These are phyloP conservation scores for Allolobophora icterica DNA, from an alignment of 2,888 invertebrate species.

Conservation along the genomic window DNA sequence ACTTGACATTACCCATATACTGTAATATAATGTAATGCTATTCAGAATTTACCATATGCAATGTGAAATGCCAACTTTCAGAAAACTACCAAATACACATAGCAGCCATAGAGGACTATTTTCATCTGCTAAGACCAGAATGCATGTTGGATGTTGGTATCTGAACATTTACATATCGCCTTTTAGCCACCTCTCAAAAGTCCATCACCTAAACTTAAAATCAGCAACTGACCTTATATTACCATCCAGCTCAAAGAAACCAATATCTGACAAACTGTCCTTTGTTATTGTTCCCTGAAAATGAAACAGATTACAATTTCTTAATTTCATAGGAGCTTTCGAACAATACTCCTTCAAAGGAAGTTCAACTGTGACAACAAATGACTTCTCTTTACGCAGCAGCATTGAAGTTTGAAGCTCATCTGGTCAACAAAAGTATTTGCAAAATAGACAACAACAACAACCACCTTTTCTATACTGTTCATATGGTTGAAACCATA, in stretches of 20 bases:
- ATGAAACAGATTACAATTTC: not conserved
- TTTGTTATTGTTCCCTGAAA: conserved; percentile 14
- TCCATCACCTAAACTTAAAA: not conserved
- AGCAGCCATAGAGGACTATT: not conserved
- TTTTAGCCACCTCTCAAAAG: not conserved
- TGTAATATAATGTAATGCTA: too few species aligned
- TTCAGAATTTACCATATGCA: too few species aligned
- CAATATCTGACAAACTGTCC: not conserved
- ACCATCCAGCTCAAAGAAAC: not conserved
- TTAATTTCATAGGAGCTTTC: not conserved
- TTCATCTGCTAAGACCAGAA: not conserved
- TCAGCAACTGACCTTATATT: not conserved
- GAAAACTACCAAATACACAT: not conserved
- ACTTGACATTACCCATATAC: too few species aligned
- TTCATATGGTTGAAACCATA: not conserved
- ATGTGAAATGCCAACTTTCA: too few species aligned
- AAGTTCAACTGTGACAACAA: not conserved
- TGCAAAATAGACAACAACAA: not conserved
- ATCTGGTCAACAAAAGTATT: not conserved
- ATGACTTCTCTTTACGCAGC: not conserved
- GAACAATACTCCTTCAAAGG: not conserved
- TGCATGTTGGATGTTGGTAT: not conserved
- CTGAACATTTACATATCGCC: not conserved
- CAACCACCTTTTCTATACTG: not conserved
- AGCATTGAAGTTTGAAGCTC: not conserved